Conservation (phyloP, 2,113 vertebrate genomes). For the Coregonus clupeaformis region DNA sequence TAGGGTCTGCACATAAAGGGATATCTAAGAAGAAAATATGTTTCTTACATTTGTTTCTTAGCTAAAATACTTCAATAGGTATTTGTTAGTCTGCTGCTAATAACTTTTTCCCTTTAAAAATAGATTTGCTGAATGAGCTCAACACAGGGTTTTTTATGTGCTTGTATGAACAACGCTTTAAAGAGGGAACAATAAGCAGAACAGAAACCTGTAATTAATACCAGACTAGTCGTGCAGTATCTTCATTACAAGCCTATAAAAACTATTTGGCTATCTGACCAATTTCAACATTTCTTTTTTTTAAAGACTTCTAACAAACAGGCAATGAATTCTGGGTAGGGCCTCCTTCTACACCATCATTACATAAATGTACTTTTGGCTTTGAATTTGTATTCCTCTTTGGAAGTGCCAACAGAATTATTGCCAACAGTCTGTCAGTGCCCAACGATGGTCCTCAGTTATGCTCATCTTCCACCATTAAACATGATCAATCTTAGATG, state of each 20-base stretch:
- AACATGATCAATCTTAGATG: background rate
- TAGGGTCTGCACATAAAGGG: too few relatives aligned
- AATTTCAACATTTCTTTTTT: constrained; percentile 14
- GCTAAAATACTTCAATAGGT: background rate
- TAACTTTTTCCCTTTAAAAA: background rate
- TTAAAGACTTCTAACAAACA: constrained; percentile 13
- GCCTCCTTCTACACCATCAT: too few relatives aligned
- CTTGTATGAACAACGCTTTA: background rate
- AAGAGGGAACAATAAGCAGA: constrained; percentile 6
- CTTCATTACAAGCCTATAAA: constrained; percentile 19
- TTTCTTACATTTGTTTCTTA: background rate
- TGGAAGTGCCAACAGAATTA: background rate
- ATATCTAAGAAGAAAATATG: background rate
- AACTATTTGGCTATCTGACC: background rate
- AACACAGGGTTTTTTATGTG: background rate
- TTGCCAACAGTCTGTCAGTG: background rate
- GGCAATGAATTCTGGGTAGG: background rate
- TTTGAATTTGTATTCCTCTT: background rate
- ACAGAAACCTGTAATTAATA: constrained; percentile 27
- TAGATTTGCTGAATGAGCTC: background rate
- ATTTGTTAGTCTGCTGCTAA: background rate
- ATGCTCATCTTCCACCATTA: background rate
- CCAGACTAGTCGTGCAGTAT: constrained; percentile 22
- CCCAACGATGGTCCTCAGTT: background rate
- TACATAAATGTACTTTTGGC: too few relatives aligned